Evolutionary conservation across 2,113 vertebrate species (phyloP), one percentile per base, ranked within the genome.

Genomic region (Rhinogobius similis): DNA sequence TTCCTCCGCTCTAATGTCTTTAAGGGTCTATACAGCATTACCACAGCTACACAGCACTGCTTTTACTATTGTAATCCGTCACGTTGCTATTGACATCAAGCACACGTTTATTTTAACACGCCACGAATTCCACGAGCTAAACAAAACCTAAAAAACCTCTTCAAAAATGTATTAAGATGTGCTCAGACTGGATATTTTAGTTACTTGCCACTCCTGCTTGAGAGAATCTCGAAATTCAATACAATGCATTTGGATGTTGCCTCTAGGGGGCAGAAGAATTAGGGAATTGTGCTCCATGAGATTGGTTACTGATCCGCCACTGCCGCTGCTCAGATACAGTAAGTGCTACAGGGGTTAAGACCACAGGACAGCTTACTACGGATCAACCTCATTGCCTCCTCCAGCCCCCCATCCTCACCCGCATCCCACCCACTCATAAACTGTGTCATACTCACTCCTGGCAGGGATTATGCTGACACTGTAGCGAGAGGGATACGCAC

Each of bases 211-310:
- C 59, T 12, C 2, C 20, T 39, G n/a, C 62, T 41, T 2, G 13
- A 41, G 13, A 23, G 36, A 43, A 41, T 41, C 38, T 43, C 5
- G 29, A 61, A 61, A 61, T 18, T 10, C 8, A 61, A 61, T 38
- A 58, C 26, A 58, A 58, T 29, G 14, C 55, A 29, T 58, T 61
- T 36, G 27, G 29, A 32, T n/a, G 58, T 38, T 61, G 36, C 87
- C 87, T 88, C 68, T 67, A 69, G 90, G 83, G 85, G 87, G 82
- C 83, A 78, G 82, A 72, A 80, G 81, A 76, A 75, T 79, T 75
- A 79, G 86, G 56, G 71, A 74, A 63, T 76, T 61, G 72, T 63
- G 39, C 75, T 73, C 70, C 67, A 50, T 72, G 41, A 21, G 4
- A 68, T 39, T 48, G 62, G 59, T 77, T 78, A 70, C 38, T 43